phyloP scores from a whole-genome alignment of 2,888 invertebrate species.

The Papilio protenor region DNA sequence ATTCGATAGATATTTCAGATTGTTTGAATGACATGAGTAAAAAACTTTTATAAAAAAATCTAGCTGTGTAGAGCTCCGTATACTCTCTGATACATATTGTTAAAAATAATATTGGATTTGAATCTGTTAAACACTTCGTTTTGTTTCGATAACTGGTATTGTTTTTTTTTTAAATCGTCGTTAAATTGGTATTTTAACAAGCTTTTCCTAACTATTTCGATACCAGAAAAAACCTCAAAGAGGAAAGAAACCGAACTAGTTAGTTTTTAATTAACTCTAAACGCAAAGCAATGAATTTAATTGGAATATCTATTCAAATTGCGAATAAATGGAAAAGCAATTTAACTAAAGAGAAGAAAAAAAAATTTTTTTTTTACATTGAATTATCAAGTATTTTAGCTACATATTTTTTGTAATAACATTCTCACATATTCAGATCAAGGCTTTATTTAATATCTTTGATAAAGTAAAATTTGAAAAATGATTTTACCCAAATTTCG shows the following conservation, averaged over 20 bases:
- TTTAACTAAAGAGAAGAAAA: neutral
- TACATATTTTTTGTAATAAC: neutral
- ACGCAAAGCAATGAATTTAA: constrained; percentile 26
- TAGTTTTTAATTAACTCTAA: constrained; percentile 34
- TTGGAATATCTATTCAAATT: constrained; percentile 27
- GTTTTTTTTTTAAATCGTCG: no score
- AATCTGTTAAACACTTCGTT: neutral
- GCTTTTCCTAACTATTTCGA: neutral
- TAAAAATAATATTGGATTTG: no score
- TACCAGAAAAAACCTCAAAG: neutral
- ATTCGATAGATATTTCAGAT: neutral
- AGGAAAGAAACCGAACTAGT: constrained; percentile 7
- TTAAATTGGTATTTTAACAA: neutral
- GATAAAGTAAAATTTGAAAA: constrained; percentile 49
- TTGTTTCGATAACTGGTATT: neutral
- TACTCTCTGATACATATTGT: no score
- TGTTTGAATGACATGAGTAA: neutral
- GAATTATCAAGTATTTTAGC: neutral
- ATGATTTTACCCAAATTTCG: constrained; percentile 40
- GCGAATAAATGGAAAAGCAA: constrained; percentile 21
- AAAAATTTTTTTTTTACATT: neutral
- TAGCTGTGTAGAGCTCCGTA: no score
- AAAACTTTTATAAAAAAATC: no score
- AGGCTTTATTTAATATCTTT: constrained; percentile 52
- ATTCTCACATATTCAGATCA: neutral